Percentiles rank a stretch among this genome's conserved stretches.
Conservation (phyloP, 2,888 invertebrate genomes). For the Branchellion lobata region DNA sequence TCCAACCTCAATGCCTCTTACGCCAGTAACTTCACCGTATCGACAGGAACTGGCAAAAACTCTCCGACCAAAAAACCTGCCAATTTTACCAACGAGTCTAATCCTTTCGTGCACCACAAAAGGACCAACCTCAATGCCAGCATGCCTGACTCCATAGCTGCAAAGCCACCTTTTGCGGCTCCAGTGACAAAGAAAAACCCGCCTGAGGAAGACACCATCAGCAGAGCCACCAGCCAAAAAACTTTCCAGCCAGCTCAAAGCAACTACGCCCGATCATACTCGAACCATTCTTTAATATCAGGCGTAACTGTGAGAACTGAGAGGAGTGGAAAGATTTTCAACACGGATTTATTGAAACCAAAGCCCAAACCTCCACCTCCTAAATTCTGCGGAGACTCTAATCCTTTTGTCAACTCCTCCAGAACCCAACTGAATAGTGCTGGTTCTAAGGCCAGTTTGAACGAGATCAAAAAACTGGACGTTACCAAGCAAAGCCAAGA, state of each 20-base stretch:
- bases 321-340: not conserved
- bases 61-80: not conserved
- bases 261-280: not conserved
- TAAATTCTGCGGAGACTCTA: not conserved
- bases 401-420: conserved; percentile 6
- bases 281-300: not conserved
- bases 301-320: not conserved
- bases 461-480: not conserved
- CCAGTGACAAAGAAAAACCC: not conserved
- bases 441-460: not conserved
- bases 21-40: not conserved
- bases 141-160: not conserved
- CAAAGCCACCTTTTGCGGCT: not conserved
- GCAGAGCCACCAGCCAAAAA: not conserved
- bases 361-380: not conserved
- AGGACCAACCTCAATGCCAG: not conserved
- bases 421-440: conserved; percentile 3
- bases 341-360: not conserved
- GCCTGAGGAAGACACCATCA: not conserved
- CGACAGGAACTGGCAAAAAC: not conserved
- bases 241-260: not conserved
- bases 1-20: not conserved
- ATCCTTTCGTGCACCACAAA: not conserved
- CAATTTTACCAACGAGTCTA: not conserved
- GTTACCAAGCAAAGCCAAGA: not conserved